phyloP scores from a whole-genome alignment of 2,797 vertebrate species.

The Hypotaenidia philippensis region DNA sequence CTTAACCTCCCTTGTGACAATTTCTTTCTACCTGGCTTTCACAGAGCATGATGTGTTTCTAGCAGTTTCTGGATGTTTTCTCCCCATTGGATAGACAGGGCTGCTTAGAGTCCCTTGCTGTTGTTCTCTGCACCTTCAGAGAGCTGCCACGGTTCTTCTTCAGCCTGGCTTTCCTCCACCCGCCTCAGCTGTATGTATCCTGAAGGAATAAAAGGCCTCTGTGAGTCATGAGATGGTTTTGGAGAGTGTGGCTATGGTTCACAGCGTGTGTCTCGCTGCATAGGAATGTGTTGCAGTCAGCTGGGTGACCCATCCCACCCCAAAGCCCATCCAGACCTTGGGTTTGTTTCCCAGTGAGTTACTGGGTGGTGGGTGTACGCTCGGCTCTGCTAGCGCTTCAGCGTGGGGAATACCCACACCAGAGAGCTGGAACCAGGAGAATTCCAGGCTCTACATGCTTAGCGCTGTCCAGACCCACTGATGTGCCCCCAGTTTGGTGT shows the following conservation, averaged over 20 bases:
- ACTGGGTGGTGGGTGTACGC: no score
- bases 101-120: not conserved
- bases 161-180: not conserved
- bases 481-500: not conserved
- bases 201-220: not conserved
- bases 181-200: not conserved
- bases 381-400: no score
- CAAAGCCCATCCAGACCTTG: not conserved
- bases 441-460: not conserved
- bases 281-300: constrained; percentile 46
- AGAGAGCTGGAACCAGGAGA: accelerated
- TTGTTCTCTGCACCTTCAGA: not conserved
- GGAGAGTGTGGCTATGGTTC: not conserved
- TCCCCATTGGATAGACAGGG: not conserved
- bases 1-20: not conserved
- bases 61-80: not conserved
- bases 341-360: not conserved
- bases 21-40: not conserved
- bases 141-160: not conserved
- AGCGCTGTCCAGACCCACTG: not conserved
- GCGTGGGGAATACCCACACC: not conserved
- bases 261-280: not conserved
- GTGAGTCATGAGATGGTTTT: not conserved
- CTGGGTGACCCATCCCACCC: not conserved
- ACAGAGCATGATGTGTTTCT: not conserved